phyloP scores from a whole-genome alignment of 92 coral and sea anemone species.

The Porites cylindrica region DNA sequence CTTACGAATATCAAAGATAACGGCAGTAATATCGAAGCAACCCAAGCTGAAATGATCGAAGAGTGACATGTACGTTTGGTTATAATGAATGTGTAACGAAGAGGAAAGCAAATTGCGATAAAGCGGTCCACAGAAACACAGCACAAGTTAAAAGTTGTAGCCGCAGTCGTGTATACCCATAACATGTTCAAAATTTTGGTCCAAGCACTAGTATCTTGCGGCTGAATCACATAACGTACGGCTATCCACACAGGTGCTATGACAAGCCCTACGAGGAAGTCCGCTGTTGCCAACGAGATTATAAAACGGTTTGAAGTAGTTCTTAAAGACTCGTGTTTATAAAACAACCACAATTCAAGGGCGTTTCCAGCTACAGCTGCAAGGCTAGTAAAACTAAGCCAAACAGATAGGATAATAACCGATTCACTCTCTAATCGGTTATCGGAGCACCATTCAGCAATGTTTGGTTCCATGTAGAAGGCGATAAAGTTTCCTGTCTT shows the following conservation, averaged over 20 bases:
- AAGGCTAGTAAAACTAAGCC: neutral
- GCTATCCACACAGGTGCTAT: constrained; percentile 4
- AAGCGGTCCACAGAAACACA: constrained; percentile 31
- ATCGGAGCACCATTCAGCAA: neutral
- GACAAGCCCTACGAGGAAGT: constrained; percentile 47
- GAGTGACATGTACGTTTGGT: constrained; percentile 10
- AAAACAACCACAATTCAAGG: constrained; percentile 18
- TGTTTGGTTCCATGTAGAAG: neutral
- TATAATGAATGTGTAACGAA: constrained; percentile 18
- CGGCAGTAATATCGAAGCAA: constrained; percentile 7
- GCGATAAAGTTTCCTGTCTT: neutral
- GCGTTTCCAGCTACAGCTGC: constrained; percentile 30
- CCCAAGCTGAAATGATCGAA: constrained; percentile 5
- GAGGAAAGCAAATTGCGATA: constrained; percentile 22
- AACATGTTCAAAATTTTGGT: neutral
- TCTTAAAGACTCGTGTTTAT: constrained; percentile 26
- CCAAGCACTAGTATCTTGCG: neutral
- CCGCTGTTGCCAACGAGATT: constrained; percentile 36
- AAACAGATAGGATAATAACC: neutral
- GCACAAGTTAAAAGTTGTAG: constrained; percentile 28
- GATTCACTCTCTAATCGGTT: neutral
- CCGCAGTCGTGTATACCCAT: constrained; percentile 28
- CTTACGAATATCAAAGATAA: neutral
- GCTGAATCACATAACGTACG: neutral
- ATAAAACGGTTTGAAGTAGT: constrained; percentile 43